Evolutionary conservation across 2,888 invertebrate species (phyloP).

Genomic region (Portevinia maculata): DNA sequence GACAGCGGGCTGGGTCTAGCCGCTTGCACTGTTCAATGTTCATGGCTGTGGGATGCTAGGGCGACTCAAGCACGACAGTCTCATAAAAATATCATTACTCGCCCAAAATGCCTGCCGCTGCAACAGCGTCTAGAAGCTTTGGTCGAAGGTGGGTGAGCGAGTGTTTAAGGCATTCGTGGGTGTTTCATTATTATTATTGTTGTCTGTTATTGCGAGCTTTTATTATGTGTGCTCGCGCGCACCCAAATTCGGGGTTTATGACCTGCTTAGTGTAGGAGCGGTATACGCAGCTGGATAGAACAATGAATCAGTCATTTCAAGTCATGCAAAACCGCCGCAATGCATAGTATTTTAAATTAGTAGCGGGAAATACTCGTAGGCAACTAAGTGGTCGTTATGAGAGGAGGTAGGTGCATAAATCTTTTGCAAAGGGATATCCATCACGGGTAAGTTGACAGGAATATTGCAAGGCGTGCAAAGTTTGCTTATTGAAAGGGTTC

Average conservation of each 20-base stretch:
- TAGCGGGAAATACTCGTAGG: too few species aligned
- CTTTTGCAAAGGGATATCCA: too few species aligned
- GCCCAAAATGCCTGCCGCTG: conserved; percentile 49
- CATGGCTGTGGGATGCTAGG: conserved; percentile 23
- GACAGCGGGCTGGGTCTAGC: conserved; percentile 34
- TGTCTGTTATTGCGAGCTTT: conserved; percentile 67
- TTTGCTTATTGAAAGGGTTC: too few species aligned
- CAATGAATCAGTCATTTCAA: conserved; percentile 70
- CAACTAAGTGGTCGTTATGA: too few species aligned
- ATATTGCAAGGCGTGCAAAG: too few species aligned
- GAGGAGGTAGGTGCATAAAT: too few species aligned
- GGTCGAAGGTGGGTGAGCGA: conserved; percentile 56
- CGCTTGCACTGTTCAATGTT: conserved; percentile 4
- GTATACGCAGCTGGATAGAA: conserved; percentile 73
- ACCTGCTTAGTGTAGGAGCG: conserved; percentile 70
- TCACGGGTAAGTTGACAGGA: too few species aligned
- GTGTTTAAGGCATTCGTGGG: conserved; percentile 62
- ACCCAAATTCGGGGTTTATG: conserved; percentile 71
- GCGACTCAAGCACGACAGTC: conserved; percentile 46
- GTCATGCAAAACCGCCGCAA: conserved; percentile 46
- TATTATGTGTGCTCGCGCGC: conserved; percentile 70
- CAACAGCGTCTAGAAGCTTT: conserved; percentile 45
- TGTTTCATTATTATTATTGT: conserved; percentile 72
- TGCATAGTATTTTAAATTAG: too few species aligned
- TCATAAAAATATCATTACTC: conserved; percentile 60